These are phyloP conservation scores for Myanophis thanlyinensis DNA, from an alignment of 2,113 vertebrate genomes.

Conservation along the genomic window DNA sequence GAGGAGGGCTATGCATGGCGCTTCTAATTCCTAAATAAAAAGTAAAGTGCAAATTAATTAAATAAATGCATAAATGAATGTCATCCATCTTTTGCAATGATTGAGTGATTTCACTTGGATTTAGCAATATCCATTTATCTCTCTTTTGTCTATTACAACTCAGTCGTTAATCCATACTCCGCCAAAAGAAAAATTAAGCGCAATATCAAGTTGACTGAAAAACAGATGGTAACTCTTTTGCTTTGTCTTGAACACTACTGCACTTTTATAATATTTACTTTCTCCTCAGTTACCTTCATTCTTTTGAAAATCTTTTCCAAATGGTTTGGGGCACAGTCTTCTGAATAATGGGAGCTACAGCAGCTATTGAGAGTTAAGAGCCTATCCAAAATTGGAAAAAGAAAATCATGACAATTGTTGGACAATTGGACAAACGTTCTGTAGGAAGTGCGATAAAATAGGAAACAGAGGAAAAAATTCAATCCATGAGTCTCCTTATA, in stretches of 20 bases:
- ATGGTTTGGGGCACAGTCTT: not conserved
- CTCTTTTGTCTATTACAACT: not conserved
- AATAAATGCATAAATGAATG: not conserved
- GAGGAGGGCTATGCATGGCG: not conserved
- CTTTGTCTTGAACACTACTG: not conserved
- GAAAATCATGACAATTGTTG: not conserved
- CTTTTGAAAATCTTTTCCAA: not conserved
- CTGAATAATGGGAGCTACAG: not conserved
- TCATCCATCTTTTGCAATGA: not conserved
- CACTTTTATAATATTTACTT: not conserved
- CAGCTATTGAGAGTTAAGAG: not conserved
- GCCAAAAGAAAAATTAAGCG: not conserved
- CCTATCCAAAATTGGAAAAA: not conserved
- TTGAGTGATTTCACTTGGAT: not conserved
- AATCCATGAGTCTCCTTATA: not conserved
- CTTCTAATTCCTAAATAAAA: not conserved
- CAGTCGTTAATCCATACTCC: not conserved
- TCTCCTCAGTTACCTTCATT: not conserved
- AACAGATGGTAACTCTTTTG: not conserved
- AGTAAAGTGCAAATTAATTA: not conserved
- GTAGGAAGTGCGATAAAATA: not conserved
- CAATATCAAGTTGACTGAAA: not conserved
- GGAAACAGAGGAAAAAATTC: not conserved
- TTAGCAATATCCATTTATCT: not conserved
- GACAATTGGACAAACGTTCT: not conserved